Base-by-base conservation (phyloP, 1,140 invertebrate species). In the Brachionus paranguensis region DNA sequence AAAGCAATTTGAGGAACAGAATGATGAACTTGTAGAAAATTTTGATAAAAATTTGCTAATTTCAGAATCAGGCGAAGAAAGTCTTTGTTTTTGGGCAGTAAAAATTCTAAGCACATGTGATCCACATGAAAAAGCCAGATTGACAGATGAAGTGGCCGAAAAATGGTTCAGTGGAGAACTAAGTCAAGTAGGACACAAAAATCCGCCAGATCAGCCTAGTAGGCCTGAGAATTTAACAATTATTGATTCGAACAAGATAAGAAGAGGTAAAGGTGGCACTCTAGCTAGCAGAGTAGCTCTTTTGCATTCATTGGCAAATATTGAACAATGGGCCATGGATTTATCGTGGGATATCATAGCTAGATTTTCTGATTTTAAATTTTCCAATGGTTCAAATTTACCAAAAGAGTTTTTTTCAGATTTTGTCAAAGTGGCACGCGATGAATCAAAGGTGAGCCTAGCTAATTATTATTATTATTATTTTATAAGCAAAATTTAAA, bases 261-360 rank as follows among this genome's bases (percentile, higher is more conserved):
- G 76, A 53, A 55, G 86, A 78, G 85, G 85, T 4, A 86, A 86
- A 76, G 86, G 86, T 29, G 84, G 65, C 3, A 83, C 79, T 24
- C 60, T 86, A 70, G 50, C 81, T 27, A 86, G 86, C 53, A 70
- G 86, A 24, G 85, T 86, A n/a, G 85, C 86, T 43, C 79, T 85
- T 27, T 79, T 86, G 4, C 86, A 86, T 68, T 85, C 86, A n/a
- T 47, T 86, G 65, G 86, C 86, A 20, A 86, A 86, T 53, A 86
- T 86, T 65, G 86, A 86, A 68, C 86, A 86, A 37, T 86, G 86
- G 86, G 86, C 86, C 20, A 85, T 86, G 29, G 86, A 86, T 70
- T 76, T 86, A 33, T 85, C 85, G 5, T 86, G 86, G 86, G 86
- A 86, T 53, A 85, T 86, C 10, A 78, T 86, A n/a, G 84, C 84